Conservation (phyloP, 2,888 invertebrate species). For the Phyto melanocephala region DNA sequence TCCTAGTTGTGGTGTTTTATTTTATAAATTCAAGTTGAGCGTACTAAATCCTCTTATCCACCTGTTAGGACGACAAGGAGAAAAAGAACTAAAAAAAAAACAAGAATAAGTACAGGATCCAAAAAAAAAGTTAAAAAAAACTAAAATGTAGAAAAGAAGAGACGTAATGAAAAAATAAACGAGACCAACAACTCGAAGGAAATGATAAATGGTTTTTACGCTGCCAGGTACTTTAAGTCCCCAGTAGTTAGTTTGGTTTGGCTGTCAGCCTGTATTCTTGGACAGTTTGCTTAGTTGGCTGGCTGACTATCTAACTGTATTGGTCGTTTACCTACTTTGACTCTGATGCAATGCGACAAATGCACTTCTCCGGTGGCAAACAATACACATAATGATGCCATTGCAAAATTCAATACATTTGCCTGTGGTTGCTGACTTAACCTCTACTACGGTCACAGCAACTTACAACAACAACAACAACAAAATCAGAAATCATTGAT, state of each 20-base stretch:
- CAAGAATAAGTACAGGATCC: not conserved
- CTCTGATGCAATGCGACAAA: conserved; percentile 64
- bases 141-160: not conserved
- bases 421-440: conserved; percentile 58
- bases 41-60: conserved; percentile 63
- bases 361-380: conserved; percentile 61
- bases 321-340: conserved; percentile 29
- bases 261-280: conserved; percentile 43
- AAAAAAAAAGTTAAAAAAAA: conserved; percentile 3
- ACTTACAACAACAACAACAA: not conserved
- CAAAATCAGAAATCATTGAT: not conserved
- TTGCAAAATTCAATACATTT: conserved; percentile 59
- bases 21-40: conserved; percentile 47
- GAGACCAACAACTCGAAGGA: conserved; percentile 53
- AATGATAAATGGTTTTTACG: conserved; percentile 65
- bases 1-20: conserved; percentile 3
- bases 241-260: conserved; percentile 60
- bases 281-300: conserved; percentile 27
- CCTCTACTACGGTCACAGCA: conserved; percentile 20
- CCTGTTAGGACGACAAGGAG: conserved; percentile 49
- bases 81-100: not conserved
- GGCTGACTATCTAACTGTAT: conserved; percentile 17
- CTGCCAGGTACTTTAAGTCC: conserved; percentile 64
- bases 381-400: conserved; percentile 49
- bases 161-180: not conserved